These are phyloP conservation scores for Drosophila ercepeae DNA, from an alignment of 1,140 invertebrate species.

Conservation along the genomic window DNA sequence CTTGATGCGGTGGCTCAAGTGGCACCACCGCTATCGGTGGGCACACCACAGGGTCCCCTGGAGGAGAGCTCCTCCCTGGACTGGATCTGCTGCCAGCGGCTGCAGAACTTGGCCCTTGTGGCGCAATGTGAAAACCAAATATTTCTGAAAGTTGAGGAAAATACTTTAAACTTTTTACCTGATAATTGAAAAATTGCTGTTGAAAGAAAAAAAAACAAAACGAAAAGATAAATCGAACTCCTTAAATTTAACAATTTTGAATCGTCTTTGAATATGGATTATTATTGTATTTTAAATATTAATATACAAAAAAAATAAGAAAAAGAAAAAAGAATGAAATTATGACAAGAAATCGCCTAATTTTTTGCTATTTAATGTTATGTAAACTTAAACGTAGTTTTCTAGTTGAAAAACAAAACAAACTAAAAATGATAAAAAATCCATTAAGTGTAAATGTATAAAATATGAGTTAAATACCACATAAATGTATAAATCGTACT, in stretches of 20 bases:
- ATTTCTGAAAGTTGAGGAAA: slow-evolving; percentile 81
- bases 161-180: slow-evolving; percentile 80
- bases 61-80: slow-evolving; percentile 57
- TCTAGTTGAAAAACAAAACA: slow-evolving; percentile 54
- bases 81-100: slow-evolving; percentile 74
- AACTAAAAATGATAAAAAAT: slow-evolving; percentile 26
- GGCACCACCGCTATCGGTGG: slow-evolving; percentile 3
- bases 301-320: slow-evolving; percentile 52
- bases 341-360: slow-evolving; percentile 47
- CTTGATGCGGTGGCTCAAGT: slow-evolving; percentile 15
- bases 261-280: slow-evolving; percentile 57
- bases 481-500: slow-evolving; percentile 53
- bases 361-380: slow-evolving; percentile 76
- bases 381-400: slow-evolving; percentile 57
- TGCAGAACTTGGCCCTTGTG: slow-evolving; percentile 75
- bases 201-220: slow-evolving; percentile 27
- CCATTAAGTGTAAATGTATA: slow-evolving; percentile 65
- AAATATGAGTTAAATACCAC: slow-evolving; percentile 55
- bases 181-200: slow-evolving; percentile 82
- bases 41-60: slow-evolving; percentile 20
- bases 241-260: slow-evolving; percentile 33
- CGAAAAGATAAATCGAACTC: slow-evolving; percentile 21
- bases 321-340: slow-evolving; percentile 26
- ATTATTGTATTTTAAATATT: slow-evolving; percentile 70
- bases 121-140: slow-evolving; percentile 82